Conservation (phyloP, 2,797 vertebrate genomes). For the Bovichtus variegatus region DNA sequence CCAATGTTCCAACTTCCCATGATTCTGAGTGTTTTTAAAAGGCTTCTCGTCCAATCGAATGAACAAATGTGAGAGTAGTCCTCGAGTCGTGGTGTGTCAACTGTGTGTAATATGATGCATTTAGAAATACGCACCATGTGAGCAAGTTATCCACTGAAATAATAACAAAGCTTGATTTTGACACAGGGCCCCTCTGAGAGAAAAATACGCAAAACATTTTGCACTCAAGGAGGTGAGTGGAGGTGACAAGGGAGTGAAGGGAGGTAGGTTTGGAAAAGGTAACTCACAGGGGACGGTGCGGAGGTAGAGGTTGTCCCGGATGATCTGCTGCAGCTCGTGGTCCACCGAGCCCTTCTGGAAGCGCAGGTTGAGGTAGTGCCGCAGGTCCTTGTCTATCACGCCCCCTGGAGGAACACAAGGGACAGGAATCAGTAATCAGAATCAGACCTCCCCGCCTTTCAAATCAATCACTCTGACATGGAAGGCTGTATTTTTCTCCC, state of each 20-base stretch:
- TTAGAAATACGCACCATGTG: background rate
- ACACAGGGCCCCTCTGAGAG: background rate
- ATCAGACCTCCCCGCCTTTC: background rate
- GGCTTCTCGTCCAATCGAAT: background rate
- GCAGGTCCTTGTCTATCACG: constrained; percentile 97
- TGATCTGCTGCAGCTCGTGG: constrained; percentile 99
- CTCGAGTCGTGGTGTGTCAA: background rate
- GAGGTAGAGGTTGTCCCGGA: constrained; percentile 99
- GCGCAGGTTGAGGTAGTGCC: constrained; percentile 98
- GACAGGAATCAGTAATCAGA: constrained; percentile 36
- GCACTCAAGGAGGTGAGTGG: background rate
- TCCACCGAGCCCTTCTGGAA: constrained; percentile 99
- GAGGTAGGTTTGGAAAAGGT: background rate
- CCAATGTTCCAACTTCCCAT: background rate
- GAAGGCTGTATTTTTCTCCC: background rate
- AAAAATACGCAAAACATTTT: background rate
- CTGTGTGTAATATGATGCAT: background rate
- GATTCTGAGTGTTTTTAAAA: background rate
- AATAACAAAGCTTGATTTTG: background rate
- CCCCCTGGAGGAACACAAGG: constrained; percentile 88
- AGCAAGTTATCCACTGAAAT: background rate
- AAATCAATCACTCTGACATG: constrained; percentile 30
- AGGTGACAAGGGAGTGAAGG: background rate
- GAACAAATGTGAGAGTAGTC: background rate
- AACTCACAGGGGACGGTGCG: constrained; percentile 98